Conservation (phyloP, 2,888 invertebrate genomes). For the Acanthosepion esculentum region DNA sequence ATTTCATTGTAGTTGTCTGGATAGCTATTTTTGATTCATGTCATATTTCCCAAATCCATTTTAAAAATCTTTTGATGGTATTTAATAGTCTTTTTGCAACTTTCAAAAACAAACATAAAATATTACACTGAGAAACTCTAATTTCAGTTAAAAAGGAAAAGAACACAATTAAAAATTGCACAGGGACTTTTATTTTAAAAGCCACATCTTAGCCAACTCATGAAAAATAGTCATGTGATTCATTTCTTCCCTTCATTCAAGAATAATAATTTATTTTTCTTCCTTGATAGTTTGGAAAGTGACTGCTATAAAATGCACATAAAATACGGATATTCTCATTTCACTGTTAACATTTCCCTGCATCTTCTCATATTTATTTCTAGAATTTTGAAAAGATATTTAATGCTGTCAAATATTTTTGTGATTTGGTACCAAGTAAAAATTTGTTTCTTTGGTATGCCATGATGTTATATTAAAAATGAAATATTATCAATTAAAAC, state of each 20-base stretch:
- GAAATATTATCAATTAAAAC: not conserved
- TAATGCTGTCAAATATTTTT: not conserved
- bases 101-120: not conserved
- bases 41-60: slow-evolving; percentile 1
- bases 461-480: not conserved
- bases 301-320: not conserved
- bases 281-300: not conserved
- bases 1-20: not conserved
- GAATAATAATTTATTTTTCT: not conserved
- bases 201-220: not conserved
- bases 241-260: not conserved
- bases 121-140: not conserved
- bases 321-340: not conserved
- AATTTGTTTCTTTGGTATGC: not conserved
- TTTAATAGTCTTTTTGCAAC: not conserved
- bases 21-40: not conserved
- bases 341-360: not conserved
- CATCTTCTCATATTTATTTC: not conserved
- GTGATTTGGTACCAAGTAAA: not conserved
- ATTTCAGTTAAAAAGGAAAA: not conserved
- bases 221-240: not conserved
- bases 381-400: not conserved
- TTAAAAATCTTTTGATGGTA: not conserved
- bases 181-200: not conserved
- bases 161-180: too few species aligned